Base-by-base conservation (phyloP, 1,140 invertebrate species). In the Zaprionus ornatus region DNA sequence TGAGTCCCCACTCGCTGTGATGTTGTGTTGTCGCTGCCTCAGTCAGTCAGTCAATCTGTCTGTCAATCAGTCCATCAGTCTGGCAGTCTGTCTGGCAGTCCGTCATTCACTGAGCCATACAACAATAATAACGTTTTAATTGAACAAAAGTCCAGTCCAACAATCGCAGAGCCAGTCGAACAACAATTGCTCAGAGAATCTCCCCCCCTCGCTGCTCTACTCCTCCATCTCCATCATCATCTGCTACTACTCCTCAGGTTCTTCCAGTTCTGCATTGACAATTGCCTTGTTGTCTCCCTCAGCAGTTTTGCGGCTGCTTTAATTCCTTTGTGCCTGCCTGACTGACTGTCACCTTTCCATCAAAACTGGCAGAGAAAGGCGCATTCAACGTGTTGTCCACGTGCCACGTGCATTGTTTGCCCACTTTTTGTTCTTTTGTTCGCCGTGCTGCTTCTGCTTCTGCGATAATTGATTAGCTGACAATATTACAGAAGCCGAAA, bases 41-140 rank as follows among this genome's bases (percentile, higher is more conserved):
- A 64, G 56, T 77, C 64, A 67, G 77, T 80, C 81, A 78, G 71
- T 80, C 71, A 17, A 9, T 56, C 68, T 55, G 37, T 56, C 60
- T 32, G 60, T 62, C 73, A 71, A 59, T 74, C 74, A 67, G 67
- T 77, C 76, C 60, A 68, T 81, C 74, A 27, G 12, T 50, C 61
- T 55, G 37, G 48, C 59, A 48, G 37, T 59, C 65, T 37, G 42
- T 63, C 73, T 66, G 67, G 62, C 82, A 69, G 74, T 64, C 82
- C 68, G 69, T 74, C 76, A 78, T 70, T 82, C 79, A 74, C 66
- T 83, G 65, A 82, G 70, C 56, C 66, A 60, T 66, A 57, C 82
- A 81, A 85, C 80, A 84, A 90, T 87, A 87, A 88, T 88, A 88
- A 88, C 84, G 77, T 88, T 90, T 88, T 88, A 88, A 88, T 88